A percentile compares a stretch with the other conserved stretches of the same genome.
Conservation (phyloP, 2,888 invertebrate genomes). For the Diaperis boleti region DNA sequence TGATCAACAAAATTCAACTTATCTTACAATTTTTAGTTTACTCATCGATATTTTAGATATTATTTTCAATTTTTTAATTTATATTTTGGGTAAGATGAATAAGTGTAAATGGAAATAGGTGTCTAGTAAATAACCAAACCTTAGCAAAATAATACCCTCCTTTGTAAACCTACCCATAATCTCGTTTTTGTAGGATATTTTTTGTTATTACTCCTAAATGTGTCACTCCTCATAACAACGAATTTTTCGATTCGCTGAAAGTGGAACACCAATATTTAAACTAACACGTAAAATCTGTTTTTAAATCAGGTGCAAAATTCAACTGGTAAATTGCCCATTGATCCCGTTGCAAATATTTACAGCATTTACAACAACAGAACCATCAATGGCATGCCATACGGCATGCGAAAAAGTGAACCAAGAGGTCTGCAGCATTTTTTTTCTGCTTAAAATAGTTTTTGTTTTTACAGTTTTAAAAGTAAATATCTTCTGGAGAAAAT, state of each 20-base stretch:
- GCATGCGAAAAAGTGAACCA: slow-evolving; percentile 15
- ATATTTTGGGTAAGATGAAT: too few relatives aligned
- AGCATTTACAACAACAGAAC: slow-evolving; percentile 16
- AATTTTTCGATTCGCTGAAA: neutral
- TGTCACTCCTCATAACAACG: neutral
- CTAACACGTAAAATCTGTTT: slow-evolving; percentile 18
- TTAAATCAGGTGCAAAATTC: slow-evolving; percentile 28
- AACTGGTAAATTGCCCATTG: slow-evolving; percentile 31
- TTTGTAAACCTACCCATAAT: too few relatives aligned
- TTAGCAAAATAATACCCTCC: too few relatives aligned
- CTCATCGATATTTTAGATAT: too few relatives aligned
- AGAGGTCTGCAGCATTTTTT: slow-evolving; percentile 8
- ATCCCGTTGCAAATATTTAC: slow-evolving; percentile 32
- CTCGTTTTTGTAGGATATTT: neutral
- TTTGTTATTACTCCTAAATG: neutral
- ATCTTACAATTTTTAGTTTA: too few relatives aligned
- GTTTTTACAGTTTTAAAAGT: neutral
- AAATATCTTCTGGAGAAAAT: neutral
- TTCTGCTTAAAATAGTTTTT: slow-evolving; percentile 9
- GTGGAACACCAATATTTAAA: neutral
- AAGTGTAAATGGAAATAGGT: too few relatives aligned
- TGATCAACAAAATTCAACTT: too few relatives aligned
- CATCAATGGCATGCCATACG: slow-evolving; percentile 16
- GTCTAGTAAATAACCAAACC: too few relatives aligned
- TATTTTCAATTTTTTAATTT: too few relatives aligned